Conservation (phyloP, 2,888 invertebrate genomes). For the Teinopalpus imperialis region DNA sequence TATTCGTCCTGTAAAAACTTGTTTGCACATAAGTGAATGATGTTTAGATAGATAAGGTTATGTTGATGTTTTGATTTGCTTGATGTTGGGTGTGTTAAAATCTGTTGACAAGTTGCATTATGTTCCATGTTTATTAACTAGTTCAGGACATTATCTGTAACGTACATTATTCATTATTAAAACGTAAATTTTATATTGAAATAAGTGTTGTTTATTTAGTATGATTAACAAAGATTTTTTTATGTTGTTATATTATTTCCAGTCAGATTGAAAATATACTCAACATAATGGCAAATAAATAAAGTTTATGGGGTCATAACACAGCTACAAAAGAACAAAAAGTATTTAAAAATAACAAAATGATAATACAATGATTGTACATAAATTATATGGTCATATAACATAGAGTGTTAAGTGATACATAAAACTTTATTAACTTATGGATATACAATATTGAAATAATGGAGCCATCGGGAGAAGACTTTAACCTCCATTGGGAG, state of each 20-base stretch:
- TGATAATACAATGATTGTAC: conserved; percentile 11
- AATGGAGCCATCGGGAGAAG: conserved; percentile 42
- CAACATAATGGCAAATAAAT: too few species aligned
- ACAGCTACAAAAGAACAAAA: too few species aligned
- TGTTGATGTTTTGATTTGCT: conserved; percentile 78
- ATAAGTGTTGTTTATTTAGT: too few species aligned
- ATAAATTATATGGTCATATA: conserved; percentile 16
- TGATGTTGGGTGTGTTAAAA: conserved; percentile 40
- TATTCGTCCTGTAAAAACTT: conserved; percentile 16
- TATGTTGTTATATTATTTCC: too few species aligned
- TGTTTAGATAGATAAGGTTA: conserved; percentile 61
- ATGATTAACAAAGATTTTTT: too few species aligned
- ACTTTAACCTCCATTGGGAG: conserved; percentile 73
- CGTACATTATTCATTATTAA: too few species aligned
- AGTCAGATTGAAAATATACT: too few species aligned
- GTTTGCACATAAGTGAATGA: conserved; percentile 12
- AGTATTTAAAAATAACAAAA: neutral
- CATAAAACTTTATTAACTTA: conserved; percentile 32
- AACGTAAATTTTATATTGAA: too few species aligned
- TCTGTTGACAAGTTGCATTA: conserved; percentile 32
- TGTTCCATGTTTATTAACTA: conserved; percentile 3
- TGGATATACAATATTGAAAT: conserved; percentile 36
- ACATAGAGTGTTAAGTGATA: conserved; percentile 15
- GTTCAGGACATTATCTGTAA: too few species aligned
- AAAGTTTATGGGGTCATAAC: too few species aligned